Evolutionary conservation across 2,113 vertebrate species (phyloP).

Genomic region (Pogonocichla stellata): DNA sequence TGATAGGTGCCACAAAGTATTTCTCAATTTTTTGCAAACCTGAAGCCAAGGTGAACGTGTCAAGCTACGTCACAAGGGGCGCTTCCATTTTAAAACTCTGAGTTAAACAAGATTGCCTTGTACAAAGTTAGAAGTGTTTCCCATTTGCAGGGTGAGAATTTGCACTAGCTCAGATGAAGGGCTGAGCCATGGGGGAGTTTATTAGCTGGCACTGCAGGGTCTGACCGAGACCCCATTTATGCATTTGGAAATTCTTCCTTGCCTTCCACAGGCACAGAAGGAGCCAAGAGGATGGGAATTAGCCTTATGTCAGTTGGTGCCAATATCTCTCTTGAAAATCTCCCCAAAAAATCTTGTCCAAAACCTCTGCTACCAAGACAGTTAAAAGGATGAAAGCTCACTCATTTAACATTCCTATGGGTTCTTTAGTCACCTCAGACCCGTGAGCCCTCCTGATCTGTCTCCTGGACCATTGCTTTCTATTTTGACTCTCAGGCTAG

Average conservation of each 20-base stretch:
- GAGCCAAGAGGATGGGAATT: neutral
- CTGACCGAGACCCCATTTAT: neutral
- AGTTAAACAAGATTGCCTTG: neutral
- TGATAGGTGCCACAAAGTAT: neutral
- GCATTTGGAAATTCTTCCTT: neutral
- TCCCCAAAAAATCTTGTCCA: neutral
- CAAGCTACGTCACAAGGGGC: neutral
- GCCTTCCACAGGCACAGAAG: neutral
- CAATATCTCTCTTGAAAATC: neutral
- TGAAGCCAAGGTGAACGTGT: neutral
- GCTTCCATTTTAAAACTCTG: neutral
- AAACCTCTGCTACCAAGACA: neutral
- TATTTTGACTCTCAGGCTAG: neutral
- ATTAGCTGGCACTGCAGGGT: neutral
- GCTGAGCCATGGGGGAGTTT: neutral
- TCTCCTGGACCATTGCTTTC: neutral
- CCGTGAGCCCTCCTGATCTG: neutral
- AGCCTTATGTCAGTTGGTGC: rapidly evolving
- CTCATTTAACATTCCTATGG: neutral
- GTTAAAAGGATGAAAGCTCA: neutral
- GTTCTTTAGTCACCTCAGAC: neutral
- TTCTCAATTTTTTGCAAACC: neutral
- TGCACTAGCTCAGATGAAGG: neutral
- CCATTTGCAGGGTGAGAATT: neutral
- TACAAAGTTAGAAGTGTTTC: neutral